Percentiles rank a stretch among this genome's conserved stretches.
Evolutionary conservation across 2,113 vertebrate genomes (phyloP).

Genomic region (Parus major): DNA sequence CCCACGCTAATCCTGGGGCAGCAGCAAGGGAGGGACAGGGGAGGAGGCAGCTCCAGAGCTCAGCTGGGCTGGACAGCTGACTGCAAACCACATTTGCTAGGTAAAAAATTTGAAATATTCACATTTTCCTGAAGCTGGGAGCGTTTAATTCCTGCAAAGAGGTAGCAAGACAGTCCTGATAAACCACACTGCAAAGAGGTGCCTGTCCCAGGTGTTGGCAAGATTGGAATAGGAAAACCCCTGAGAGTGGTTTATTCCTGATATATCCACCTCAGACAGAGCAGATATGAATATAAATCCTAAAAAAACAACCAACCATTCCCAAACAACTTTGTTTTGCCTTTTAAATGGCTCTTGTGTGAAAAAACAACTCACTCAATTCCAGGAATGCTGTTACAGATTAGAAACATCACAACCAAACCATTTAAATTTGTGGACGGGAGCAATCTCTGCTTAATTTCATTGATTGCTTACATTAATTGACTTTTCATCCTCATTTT

Average conservation of each 20-base stretch:
- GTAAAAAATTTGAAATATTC: not conserved
- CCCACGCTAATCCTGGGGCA: not conserved
- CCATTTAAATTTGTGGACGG: not conserved
- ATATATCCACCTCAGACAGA: not conserved
- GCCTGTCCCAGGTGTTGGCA: no score
- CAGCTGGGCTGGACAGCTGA: not conserved
- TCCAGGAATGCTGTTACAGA: not conserved
- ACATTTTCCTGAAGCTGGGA: not conserved
- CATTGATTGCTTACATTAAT: not conserved
- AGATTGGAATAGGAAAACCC: fast-evolving
- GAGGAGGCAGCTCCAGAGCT: not conserved
- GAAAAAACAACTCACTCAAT: not conserved
- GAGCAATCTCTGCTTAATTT: not conserved
- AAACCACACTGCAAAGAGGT: not conserved
- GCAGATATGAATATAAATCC: fast-evolving
- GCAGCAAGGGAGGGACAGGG: conserved; percentile 9
- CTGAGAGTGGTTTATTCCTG: not conserved
- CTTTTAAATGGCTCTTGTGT: not conserved
- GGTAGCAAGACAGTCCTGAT: not conserved
- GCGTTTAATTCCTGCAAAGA: not conserved
- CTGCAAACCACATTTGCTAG: not conserved
- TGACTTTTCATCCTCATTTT: not conserved
- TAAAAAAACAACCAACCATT: not conserved
- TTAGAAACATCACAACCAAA: not conserved
- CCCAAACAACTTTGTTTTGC: not conserved